Evolutionary conservation across 2,797 vertebrate genomes (phyloP).

Genomic region (Carcharodon carcharias): DNA sequence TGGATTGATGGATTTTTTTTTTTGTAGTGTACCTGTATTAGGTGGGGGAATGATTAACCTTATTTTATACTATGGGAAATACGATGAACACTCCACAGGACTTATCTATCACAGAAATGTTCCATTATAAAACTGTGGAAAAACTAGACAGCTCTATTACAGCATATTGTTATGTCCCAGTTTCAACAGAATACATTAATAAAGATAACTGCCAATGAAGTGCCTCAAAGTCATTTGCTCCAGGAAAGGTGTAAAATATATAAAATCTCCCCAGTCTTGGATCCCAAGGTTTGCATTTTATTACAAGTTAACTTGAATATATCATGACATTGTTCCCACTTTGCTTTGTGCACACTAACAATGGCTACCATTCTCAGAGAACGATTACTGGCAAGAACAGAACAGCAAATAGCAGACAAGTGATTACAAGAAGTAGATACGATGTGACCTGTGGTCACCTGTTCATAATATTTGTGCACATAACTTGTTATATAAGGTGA

Average conservation of each 20-base stretch:
- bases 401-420: not conserved
- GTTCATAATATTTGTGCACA: not conserved
- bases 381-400: not conserved
- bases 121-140: not conserved
- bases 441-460: not conserved
- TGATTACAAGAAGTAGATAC: not conserved
- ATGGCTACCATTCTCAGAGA: not conserved
- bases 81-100: not conserved
- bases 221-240: not conserved
- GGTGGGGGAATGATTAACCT: not conserved
- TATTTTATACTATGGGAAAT: not conserved
- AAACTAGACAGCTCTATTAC: not conserved
- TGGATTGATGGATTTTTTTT: not conserved
- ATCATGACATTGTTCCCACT: not conserved
- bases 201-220: not conserved
- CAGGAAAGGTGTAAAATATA: not conserved
- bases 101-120: not conserved
- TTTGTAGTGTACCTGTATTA: not conserved
- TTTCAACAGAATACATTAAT: not conserved
- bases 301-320: not conserved
- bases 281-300: not conserved
- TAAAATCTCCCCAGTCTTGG: not conserved
- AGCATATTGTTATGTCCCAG: not conserved
- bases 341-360: not conserved
- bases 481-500: not conserved